Evolutionary conservation across 2,797 vertebrate genomes (phyloP).

Genomic region (Jordanella pulchra): DNA sequence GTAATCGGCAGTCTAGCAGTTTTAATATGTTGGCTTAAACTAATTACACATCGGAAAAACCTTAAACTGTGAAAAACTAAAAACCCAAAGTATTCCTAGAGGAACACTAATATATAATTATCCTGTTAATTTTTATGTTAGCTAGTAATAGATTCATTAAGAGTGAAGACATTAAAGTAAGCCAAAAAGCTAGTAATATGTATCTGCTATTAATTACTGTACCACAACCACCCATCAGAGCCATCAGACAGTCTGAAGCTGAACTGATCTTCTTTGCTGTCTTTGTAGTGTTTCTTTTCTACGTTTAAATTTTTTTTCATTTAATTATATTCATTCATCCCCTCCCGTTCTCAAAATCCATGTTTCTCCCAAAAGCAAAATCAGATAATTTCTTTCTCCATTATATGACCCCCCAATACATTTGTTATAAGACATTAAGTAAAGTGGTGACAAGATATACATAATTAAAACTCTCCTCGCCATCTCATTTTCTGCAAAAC

Average conservation of each 20-base stretch:
- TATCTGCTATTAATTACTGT: conserved; percentile 56
- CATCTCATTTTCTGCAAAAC: conserved; percentile 31
- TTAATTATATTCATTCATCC: neutral
- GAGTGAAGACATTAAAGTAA: conserved; percentile 59
- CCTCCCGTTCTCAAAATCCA: neutral
- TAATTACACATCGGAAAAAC: conserved; percentile 46
- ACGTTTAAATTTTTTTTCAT: neutral
- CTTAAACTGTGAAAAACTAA: conserved; percentile 25
- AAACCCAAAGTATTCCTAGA: conserved; percentile 21
- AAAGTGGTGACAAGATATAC: conserved; percentile 30
- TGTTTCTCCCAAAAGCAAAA: conserved; percentile 14
- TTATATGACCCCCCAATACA: conserved; percentile 22
- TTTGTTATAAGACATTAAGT: conserved; percentile 19
- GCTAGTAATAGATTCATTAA: conserved; percentile 56
- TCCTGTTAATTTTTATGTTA: conserved; percentile 60
- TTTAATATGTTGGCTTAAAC: conserved; percentile 33
- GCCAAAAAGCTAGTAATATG: conserved; percentile 46
- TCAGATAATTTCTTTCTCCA: conserved; percentile 3
- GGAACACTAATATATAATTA: conserved; percentile 50
- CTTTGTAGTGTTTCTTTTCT: neutral
- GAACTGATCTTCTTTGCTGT: conserved; percentile 26
- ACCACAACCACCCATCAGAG: conserved; percentile 50
- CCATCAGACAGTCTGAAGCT: conserved; percentile 48
- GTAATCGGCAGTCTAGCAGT: conserved; percentile 18
- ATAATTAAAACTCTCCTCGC: conserved; percentile 30